Base-by-base conservation (phyloP, 2,888 invertebrate species). In the Caradrina kadenii region DNA sequence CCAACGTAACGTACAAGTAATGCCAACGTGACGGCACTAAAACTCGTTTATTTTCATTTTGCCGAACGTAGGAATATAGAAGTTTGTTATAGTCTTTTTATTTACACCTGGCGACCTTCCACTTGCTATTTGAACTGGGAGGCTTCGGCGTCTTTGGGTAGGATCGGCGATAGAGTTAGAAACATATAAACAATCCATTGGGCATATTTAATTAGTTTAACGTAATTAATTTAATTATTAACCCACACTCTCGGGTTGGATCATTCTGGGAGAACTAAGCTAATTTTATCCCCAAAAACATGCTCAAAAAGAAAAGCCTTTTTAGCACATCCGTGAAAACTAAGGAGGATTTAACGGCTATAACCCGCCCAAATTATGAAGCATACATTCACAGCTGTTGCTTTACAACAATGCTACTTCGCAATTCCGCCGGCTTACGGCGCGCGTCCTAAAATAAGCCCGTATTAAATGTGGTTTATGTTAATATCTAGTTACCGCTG, bases 391-490 rank as follows among this genome's bases (percentile, higher is more conserved):
- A 61, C 53, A 61, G 60, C 53, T 58, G 56, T 58, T 56, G 53
- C 72, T 42, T 66, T n/a, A 52, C 69, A 61, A 69, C 65, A 58
- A 66, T 56, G n/a, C 49, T 17, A 42, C 65, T 69, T 61, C 54
- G 69, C 50, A 53, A 73, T 79, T 77, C 61, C 7, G 17, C 6
- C 35, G 63, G 81, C 48, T 69, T 77, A 66, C 21, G 63, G 31
- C 58, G 54, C 17, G 42, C 61, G 73, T 68, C 73, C 73, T 49
- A 77, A 76, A 80, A 81, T 79, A 81, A 79, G 56, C 78, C 42
- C 56, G 81, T 55, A 81, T 79, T 79, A 81, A 76, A 81, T 65
- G 81, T 81, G 81, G 78, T 77, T 81, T 81, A 81, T 81, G 81
- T 59, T 77, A 64, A 67, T 63, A 67, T 50, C 81, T 81, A 61